Evolutionary conservation across 2,113 vertebrate species (phyloP), one percentile per base, ranked within the genome.

Genomic region (Recurvirostra avosetta): DNA sequence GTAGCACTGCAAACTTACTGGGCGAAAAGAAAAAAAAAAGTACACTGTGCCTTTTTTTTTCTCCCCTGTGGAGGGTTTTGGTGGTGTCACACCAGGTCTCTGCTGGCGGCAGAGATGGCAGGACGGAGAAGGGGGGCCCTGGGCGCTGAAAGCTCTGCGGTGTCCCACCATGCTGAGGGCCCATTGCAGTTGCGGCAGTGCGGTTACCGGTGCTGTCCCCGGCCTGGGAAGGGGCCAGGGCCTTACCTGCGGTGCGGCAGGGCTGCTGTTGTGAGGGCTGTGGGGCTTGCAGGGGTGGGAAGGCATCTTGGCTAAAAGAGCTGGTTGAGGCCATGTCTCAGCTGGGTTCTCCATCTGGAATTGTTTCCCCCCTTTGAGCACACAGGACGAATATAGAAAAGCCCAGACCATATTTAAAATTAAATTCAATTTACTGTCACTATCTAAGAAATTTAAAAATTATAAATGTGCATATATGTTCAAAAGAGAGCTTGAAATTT

Each of bases 121-220:
- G 59, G 43, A 27, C 0, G 1, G 50, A 34, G 26, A 38, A 23
- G 41, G 25, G 12, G 27, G 47, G 34, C 3, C 2, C 1, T 0
- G n/a, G 29, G 5, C 25, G 4, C 29, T 12, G 55, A 3, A 15
- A 15, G 29, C 29, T 30, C 11, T 3, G 34, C 3, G 0, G 23
- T 4, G 29, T 17, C 40, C 36, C 11, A 11, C 43, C 13, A 1
- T 4, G 17, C 40, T 19, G 14, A 3, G 56, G 9, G 63, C 26
- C 3, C 1, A 0, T 34, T 9, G 8, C 2, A 2, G 36, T 7
- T 13, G 8, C 2, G 5, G 36, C 38, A 15, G 11, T 0, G 0
- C 3, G 15, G 20, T 15, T 32, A 4, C 15, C 7, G 0, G 13
- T 9, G 26, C 10, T 8, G 10, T n/a, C 9, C 41, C 13, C 6